phyloP scores from a whole-genome alignment of 2,797 vertebrate species.

The Falco novaeseelandiae region DNA sequence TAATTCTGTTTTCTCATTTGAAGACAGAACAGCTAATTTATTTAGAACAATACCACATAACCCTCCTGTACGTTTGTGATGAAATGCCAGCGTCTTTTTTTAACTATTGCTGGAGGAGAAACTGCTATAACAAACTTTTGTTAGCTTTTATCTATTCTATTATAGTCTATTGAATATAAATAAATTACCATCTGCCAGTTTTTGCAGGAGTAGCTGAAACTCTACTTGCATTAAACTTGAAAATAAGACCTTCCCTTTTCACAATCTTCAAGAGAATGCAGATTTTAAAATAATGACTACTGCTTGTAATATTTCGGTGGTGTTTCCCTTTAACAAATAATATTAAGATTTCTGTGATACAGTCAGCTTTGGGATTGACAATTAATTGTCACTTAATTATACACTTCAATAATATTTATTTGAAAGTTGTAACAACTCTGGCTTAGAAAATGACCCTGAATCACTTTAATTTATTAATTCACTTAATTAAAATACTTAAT shows the following conservation, averaged over 20 bases:
- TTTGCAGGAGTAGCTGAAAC: constrained; percentile 2
- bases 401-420: constrained; percentile 70
- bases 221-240: constrained; percentile 5
- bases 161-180: constrained; percentile 41
- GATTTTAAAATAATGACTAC: background rate
- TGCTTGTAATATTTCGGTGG: background rate
- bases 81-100: background rate
- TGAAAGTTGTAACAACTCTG: constrained; percentile 63
- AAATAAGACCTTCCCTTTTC: constrained; percentile 15
- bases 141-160: constrained; percentile 25
- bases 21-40: background rate
- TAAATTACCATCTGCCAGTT: constrained; percentile 25
- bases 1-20: background rate
- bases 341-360: constrained; percentile 54
- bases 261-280: background rate
- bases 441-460: constrained; percentile 68
- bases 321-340: constrained; percentile 39
- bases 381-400: constrained; percentile 69
- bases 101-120: constrained; percentile 14
- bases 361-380: constrained; percentile 35
- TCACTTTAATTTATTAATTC: constrained; percentile 72
- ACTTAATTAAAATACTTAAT: constrained; percentile 72
- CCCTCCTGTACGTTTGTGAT: background rate
- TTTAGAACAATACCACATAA: background rate
- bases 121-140: background rate